These are phyloP conservation scores for Squalus acanthias DNA, from an alignment of 2,797 vertebrate genomes.

Conservation along the genomic window DNA sequence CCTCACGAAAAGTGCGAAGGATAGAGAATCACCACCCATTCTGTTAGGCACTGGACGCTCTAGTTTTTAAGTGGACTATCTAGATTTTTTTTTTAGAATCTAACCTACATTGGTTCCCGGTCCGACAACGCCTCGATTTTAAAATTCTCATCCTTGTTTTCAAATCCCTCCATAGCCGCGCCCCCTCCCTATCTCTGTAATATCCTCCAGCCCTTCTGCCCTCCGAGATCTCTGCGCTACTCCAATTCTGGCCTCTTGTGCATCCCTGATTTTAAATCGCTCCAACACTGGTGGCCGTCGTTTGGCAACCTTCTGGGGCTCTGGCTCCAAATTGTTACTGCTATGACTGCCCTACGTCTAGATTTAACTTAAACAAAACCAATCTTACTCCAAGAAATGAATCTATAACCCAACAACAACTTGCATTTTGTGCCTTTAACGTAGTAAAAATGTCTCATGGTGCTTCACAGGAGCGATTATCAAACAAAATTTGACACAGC, in stretches of 20 bases:
- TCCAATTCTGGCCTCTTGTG: not conserved
- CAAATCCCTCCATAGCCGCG: not conserved
- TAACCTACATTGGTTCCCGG: not conserved
- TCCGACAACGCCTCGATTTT: not conserved
- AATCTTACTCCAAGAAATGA: no score
- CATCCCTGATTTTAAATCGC: not conserved
- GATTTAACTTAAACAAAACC: no score
- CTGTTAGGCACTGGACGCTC: not conserved
- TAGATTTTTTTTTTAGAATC: not conserved
- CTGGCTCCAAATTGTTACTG: no score
- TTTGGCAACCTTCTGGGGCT: not conserved
- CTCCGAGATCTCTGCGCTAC: not conserved
- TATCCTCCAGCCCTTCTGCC: not conserved
- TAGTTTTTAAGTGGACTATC: not conserved
- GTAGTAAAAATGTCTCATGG: not conserved
- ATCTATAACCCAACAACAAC: not conserved
- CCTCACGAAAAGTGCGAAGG: not conserved
- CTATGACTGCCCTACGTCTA: no score
- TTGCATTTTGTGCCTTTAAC: not conserved
- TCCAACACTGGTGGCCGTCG: not conserved
- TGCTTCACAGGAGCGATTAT: not conserved
- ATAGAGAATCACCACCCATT: no score
- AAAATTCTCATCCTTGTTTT: not conserved
- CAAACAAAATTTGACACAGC: not conserved
- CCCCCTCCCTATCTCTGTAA: not conserved